Percentiles rank a stretch among this genome's conserved stretches.
phyloP scores from a whole-genome alignment of 1,140 invertebrate species.

The Rhagoletis zephyria region DNA sequence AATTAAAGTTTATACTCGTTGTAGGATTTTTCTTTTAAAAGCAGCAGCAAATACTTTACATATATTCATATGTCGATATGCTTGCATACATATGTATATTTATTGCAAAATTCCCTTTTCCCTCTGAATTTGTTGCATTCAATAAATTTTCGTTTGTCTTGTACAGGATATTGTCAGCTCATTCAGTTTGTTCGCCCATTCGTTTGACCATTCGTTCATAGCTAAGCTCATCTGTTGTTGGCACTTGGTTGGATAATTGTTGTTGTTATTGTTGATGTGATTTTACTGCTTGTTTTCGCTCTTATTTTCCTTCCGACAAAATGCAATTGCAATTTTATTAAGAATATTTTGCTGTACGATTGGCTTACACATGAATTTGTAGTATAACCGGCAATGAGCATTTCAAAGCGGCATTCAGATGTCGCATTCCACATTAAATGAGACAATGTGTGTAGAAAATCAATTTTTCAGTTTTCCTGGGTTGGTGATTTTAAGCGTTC shows the following conservation, averaged over 20 bases:
- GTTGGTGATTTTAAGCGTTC: too few species aligned
- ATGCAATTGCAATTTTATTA: conserved; percentile 47
- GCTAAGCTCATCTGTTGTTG: conserved; percentile 27
- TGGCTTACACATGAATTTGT: neutral
- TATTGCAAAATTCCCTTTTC: neutral
- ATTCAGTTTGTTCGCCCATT: neutral
- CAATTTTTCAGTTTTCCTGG: too few species aligned
- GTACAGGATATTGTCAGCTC: conserved; percentile 33
- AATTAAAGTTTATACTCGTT: conserved; percentile 21
- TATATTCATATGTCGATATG: neutral
- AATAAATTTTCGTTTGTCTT: conserved; percentile 42
- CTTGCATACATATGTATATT: conserved; percentile 1
- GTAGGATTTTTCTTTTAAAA: neutral
- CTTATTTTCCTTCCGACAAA: neutral
- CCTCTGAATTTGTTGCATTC: neutral
- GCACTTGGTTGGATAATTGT: neutral
- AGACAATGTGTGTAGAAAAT: too few species aligned
- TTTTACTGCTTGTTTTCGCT: neutral
- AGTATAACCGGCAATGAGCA: neutral
- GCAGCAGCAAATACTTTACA: neutral
- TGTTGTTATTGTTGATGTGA: conserved; percentile 10
- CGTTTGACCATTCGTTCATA: neutral
- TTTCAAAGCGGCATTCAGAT: neutral
- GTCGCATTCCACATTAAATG: neutral
- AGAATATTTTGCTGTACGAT: neutral